Base-by-base conservation (phyloP, 2,888 invertebrate genomes). In the Argynnis bischoffii region DNA sequence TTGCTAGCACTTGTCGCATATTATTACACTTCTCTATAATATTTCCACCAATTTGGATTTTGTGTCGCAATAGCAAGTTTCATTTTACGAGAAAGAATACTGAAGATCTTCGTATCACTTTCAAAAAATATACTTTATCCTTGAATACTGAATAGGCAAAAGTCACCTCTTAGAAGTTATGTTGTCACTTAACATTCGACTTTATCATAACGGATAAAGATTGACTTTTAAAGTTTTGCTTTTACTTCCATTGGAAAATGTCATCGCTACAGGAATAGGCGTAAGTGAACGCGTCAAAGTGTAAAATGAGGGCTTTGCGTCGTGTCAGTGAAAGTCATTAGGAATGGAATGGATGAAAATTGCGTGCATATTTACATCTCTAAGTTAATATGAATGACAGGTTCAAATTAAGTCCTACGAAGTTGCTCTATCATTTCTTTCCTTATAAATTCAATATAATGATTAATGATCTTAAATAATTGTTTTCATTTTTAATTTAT, bases 261-360 rank as follows among this genome's bases (percentile, higher is more conserved):
- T 89, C 90, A 90, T 86, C 84, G 86, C 83, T 82, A 86, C 86
- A 89, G 86, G 84, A 88, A 88, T 86, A 87, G 84, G 84, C 85
- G 88, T 89, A 90, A 91, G 91, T 89, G 91, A 89, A 92, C 88
- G 92, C 92, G 91, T 90, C 91, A 92, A 92, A 92, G 91, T 92
- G 92, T 92, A 91, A 92, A 92, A 92, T 90, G 92, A 91, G 92
- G 90, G 90, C 89, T 90, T 92, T 85, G 85, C 89, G 87, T 81
- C 87, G 86, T 89, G 91, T 90, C 92, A 91, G 88, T 86, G 90
- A 89, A 91, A 92, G 92, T 92, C 92, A 92, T 92, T 92, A 92
- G 89, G 88, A 91, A 83, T 79, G 90, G 89, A 90, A 90, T 90
- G 89, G 88, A 90, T 90, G 90, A 86, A 88, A 92, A 92, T 92